Conservation (phyloP, 2,797 vertebrate genomes). For the Galago senegalensis region DNA sequence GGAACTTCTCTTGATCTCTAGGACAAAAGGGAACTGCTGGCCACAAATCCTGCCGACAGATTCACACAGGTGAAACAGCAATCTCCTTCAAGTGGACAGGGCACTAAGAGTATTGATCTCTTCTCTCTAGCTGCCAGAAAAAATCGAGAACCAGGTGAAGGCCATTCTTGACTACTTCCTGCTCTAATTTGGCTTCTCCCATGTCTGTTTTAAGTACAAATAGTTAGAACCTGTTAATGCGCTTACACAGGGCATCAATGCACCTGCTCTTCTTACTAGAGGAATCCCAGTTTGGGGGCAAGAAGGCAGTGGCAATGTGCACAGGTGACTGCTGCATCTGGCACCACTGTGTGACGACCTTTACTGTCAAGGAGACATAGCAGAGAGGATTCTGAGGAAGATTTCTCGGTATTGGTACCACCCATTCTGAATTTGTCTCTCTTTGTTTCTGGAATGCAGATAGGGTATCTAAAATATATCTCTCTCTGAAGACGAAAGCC, state of each 20-base stretch:
- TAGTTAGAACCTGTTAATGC: background rate
- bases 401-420: background rate
- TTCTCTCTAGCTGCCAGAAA: background rate
- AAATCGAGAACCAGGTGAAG: background rate
- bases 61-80: background rate
- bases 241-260: fast-evolving
- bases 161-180: background rate
- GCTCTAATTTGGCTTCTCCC: background rate
- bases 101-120: background rate
- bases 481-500: background rate
- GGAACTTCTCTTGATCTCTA: background rate
- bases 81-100: fast-evolving
- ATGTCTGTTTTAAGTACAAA: background rate
- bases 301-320: background rate
- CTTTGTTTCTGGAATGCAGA: background rate
- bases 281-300: background rate
- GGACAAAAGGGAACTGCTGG: background rate
- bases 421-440: background rate
- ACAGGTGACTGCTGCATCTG: background rate
- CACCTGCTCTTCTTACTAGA: background rate
- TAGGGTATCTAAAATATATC: background rate
- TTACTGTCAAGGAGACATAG: background rate
- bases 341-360: background rate
- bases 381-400: background rate
- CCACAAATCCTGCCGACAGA: background rate